Base-by-base conservation (phyloP, 2,888 invertebrate genomes). In the Aspidiotus destructor region DNA sequence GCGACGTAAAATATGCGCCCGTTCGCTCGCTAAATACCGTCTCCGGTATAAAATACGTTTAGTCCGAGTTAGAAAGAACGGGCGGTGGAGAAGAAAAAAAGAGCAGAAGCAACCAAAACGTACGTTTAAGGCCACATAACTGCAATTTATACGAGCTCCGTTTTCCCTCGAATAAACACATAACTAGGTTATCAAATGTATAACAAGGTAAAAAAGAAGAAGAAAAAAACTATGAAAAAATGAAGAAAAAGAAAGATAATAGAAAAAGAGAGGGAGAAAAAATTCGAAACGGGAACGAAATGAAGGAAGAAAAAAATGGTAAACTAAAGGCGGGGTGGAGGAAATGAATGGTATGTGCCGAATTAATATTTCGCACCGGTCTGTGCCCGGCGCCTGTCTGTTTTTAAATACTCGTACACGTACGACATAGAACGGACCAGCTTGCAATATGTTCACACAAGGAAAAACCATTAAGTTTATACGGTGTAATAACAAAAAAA, bases 341-440 rank as follows among this genome's bases (percentile, higher is more conserved):
- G n/a, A 48, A n/a, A n/a, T 6, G 48, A 48, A n/a, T n/a, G 48
- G 48, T 48, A 48, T 53, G 55, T 57, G 42, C 64, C 42, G 57
- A 57, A 57, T 53, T 64, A 64, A 64, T 57, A 64, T 64, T 64
- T 64, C 57, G 57, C 64, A 64, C 64, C 55, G 64, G 55, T 64
- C 64, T 17, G 64, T 64, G 42, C 64, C 63, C 55, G 64, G 55
- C 64, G 64, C 64, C 64, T 64, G 63, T 63, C 48, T 48, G 48
- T 48, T 48, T 63, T 63, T 63, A 63, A 63, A 63, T 63, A 63
- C 52, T 41, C 63, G 63, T 28, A 28, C 28, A 28, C 28, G 28
- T 28, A 63, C 53, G 54, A 53, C 11, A 53, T 3, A n/a, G 48
- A 48, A 11, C 11, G 48, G 48, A n/a, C 48, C 11, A 48, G 48